Evolutionary conservation across 2,113 vertebrate species (phyloP), one percentile per base, ranked within the genome.

Genomic region (Tonatia bakeri): DNA sequence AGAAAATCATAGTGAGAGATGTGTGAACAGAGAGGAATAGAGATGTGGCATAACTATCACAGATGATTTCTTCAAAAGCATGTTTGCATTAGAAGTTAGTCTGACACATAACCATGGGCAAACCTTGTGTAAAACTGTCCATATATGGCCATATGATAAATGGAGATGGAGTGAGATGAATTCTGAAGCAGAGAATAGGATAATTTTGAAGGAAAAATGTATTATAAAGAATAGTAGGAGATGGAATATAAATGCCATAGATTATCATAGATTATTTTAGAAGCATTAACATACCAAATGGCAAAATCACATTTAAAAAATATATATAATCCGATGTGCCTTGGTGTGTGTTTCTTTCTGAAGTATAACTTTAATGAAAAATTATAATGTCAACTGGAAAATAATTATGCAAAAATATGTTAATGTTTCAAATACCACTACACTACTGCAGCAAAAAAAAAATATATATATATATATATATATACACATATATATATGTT

Each of bases 221-320:
- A 82, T 69, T 87, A 87, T 16, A 91, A 43, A 94, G 70, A 98
- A 94, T 19, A 95, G 20, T 83, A 93, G 94, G 86, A 77, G 40
- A 94, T 28, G 4, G 43, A 96, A 94, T 91, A 96, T 90, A 97
- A 96, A 81, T 95, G 20, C 12, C 84, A 33, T 79, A n/a, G n/a
- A n/a, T 90, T 87, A 90, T 92, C 90, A 87, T 91, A 97, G 87
- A 94, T 87, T 96, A 38, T 77, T 93, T 96, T 56, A 90, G 77
- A 96, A 64, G 52, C 36, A 96, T 87, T 87, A 79, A 94, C 31
- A 96, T 92, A 59, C 45, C 97, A 91, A 75, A 96, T 83, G 90
- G 47, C 28, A 92, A 95, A 87, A 88, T 59, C 50, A 56, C 94
- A 97, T 93, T 94, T 86, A 95, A 94, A 93, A 59, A 87, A 75